These are phyloP conservation scores for Limosa lapponica DNA, from an alignment of 2,797 vertebrate genomes.

Conservation along the genomic window DNA sequence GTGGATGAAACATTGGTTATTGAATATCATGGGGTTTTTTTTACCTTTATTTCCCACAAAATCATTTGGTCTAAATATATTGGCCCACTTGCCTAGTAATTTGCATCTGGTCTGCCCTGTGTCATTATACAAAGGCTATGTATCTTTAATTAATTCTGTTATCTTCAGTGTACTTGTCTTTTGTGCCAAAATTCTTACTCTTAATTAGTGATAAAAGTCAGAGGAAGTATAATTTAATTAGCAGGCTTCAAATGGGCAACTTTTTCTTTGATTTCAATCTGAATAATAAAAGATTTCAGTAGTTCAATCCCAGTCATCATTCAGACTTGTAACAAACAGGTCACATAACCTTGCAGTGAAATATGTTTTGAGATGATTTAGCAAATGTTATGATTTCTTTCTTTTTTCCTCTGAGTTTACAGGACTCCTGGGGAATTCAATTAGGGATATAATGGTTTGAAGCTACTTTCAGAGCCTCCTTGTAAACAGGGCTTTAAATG, in stretches of 20 bases:
- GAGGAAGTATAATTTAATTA: constrained; percentile 73
- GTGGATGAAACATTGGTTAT: constrained; percentile 3
- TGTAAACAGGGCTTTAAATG: constrained; percentile 84
- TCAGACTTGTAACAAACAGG: constrained; percentile 70
- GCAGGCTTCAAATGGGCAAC: constrained; percentile 57
- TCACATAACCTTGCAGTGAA: constrained; percentile 79
- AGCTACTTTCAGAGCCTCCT: constrained; percentile 82
- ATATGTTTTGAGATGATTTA: constrained; percentile 81
- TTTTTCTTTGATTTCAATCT: constrained; percentile 70
- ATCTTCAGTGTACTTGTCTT: constrained; percentile 42
- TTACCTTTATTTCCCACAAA: not conserved
- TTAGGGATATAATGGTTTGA: constrained; percentile 84
- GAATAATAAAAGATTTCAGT: constrained; percentile 73
- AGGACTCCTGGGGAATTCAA: constrained; percentile 85
- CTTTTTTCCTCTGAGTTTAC: constrained; percentile 81
- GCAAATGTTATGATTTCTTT: constrained; percentile 81
- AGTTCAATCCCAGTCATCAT: constrained; percentile 71
- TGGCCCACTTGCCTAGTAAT: not conserved
- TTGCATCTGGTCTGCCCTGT: not conserved
- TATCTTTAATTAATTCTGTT: constrained; percentile 43
- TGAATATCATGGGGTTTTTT: not conserved
- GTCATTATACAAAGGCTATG: not conserved
- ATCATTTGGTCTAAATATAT: constrained; percentile 1
- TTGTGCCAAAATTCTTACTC: constrained; percentile 47
- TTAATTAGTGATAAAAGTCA: constrained; percentile 64